Evolutionary conservation across 2,113 vertebrate genomes (phyloP), one percentile per base, ranked within the genome.

Genomic region (Bolborhynchus lineola): DNA sequence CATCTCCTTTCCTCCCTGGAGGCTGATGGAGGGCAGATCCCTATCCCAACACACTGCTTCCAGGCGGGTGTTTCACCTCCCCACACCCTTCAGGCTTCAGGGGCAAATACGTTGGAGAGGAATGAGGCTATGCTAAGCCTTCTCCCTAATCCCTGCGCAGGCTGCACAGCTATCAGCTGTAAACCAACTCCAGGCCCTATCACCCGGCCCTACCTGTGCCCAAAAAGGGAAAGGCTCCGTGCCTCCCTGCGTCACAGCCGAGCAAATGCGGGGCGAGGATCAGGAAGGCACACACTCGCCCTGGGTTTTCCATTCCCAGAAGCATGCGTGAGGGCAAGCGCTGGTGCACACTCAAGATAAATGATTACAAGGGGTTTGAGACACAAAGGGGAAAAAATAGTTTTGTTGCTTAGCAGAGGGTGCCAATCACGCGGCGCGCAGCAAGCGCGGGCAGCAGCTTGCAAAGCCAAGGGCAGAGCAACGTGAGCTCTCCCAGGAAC

Each of bases 351-450:
- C 84, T 82, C 60, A 11, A 82, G 89, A 95, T 87, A 82, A 95
- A 95, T 62, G 62, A 91, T 96, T 95, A 82, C 84, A 91, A 79
- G 84, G 72, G 80, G 70, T 25, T 91, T 39, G 65, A 92, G 91
- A 92, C 47, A 91, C 83, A 85, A 93, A 89, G 74, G 62, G 86
- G 86, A 86, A 89, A 84, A 90, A 92, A 88, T 37, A 93, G 78
- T 83, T 82, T 16, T 47, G 75, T 31, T 86, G 88, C 88, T 82
- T 74, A 70, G 82, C 39, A 24, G 46, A 83, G 76, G 21, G 63
- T 55, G 90, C 88, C 68, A 44, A 64, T 90, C 94, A 91, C 16
- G 0, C 1, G 71, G 84, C 4, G 0, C 0, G 4, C 37, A 75
- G 76, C 15, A 24, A 21, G 64, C 14, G 0, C 0, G 2, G 76